Percentiles rank a stretch among this genome's conserved stretches.
Evolutionary conservation across 2,797 vertebrate genomes (phyloP).

Genomic region (Alectoris magna): DNA sequence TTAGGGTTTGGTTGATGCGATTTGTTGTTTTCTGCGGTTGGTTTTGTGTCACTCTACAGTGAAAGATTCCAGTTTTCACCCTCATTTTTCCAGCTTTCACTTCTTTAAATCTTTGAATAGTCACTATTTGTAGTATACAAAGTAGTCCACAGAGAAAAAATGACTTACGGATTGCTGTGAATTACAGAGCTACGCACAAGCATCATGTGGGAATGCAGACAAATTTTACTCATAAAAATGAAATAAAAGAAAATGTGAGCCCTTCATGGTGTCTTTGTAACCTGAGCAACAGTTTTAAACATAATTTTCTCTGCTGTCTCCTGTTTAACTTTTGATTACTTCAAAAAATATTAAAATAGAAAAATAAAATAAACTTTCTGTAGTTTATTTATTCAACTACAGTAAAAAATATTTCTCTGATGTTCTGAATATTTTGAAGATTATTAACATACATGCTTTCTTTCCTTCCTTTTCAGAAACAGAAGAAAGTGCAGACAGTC

Average conservation of each 20-base stretch:
- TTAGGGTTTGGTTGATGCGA: slow-evolving; percentile 38
- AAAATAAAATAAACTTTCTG: slow-evolving; percentile 40
- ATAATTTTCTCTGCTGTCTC: background rate
- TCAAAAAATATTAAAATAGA: background rate
- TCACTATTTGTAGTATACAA: background rate
- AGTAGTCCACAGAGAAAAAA: slow-evolving; percentile 12
- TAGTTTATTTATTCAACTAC: slow-evolving; percentile 29
- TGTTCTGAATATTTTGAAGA: background rate
- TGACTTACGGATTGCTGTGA: background rate
- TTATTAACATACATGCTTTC: slow-evolving; percentile 1
- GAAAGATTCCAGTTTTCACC: slow-evolving; percentile 21
- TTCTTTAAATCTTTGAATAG: slow-evolving; percentile 15
- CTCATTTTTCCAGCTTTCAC: background rate
- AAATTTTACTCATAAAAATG: slow-evolving; percentile 1
- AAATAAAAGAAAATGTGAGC: background rate
- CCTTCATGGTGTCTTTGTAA: slow-evolving; percentile 6
- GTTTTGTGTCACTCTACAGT: background rate
- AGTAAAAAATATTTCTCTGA: background rate
- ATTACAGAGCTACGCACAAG: background rate
- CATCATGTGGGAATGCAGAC: background rate
- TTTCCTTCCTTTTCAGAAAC: slow-evolving; percentile 32
- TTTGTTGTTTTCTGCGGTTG: slow-evolving; percentile 55
- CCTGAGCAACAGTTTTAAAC: slow-evolving; percentile 20
- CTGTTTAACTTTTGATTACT: background rate
- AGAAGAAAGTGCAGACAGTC: slow-evolving; percentile 1